Evolutionary conservation across 1,140 invertebrate species (phyloP).

Genomic region (Portunus trituberculatus): DNA sequence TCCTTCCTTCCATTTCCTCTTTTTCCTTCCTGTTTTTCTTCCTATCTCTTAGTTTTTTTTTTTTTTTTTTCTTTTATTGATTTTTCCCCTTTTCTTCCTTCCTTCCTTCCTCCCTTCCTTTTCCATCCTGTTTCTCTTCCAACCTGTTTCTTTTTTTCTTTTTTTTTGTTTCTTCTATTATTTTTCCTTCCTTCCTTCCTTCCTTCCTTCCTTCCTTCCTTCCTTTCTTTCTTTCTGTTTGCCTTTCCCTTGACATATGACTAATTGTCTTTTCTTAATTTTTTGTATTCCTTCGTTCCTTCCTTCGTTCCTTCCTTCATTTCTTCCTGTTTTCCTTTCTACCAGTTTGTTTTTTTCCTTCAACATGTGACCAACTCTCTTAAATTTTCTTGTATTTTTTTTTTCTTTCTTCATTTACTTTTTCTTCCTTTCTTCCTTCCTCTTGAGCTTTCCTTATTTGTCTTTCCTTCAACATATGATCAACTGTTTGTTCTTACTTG

Average conservation of each 20-base stretch:
- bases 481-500: too few species aligned
- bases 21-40: not conserved
- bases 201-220: not conserved
- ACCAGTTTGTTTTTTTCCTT: too few species aligned
- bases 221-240: not conserved
- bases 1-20: not conserved
- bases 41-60: not conserved
- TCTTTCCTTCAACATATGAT: too few species aligned
- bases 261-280: too few species aligned
- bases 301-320: not conserved
- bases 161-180: not conserved
- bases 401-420: too few species aligned
- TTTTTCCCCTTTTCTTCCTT: not conserved
- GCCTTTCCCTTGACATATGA: too few species aligned
- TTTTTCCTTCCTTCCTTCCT: not conserved
- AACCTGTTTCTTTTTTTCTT: not conserved
- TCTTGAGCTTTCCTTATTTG: too few species aligned
- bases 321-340: not conserved
- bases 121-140: not conserved
- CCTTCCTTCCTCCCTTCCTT: not conserved
- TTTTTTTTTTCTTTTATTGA: not conserved
- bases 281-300: not conserved
- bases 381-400: too few species aligned
- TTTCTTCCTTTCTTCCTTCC: too few species aligned
- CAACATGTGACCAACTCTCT: too few species aligned